Percentiles rank a stretch among this genome's conserved stretches.
These are phyloP conservation scores for Ahaetulla prasina DNA, from an alignment of 2,113 vertebrate species.

Conservation along the genomic window DNA sequence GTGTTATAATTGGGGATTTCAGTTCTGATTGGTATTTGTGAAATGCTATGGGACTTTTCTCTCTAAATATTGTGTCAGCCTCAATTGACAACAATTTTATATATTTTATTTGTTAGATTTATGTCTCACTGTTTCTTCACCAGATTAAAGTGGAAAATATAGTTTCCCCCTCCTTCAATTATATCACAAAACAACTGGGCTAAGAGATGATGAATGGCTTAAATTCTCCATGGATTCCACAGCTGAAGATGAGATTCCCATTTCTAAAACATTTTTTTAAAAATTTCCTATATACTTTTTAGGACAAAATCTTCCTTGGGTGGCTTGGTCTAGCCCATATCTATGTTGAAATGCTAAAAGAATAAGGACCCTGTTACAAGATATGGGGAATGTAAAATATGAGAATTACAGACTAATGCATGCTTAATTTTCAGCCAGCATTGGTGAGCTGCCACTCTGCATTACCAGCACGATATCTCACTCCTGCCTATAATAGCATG, in stretches of 20 bases:
- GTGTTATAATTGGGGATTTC: background rate
- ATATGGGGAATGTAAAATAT: slow-evolving; percentile 73
- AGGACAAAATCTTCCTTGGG: background rate
- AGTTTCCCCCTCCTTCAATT: background rate
- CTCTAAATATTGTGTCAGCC: background rate
- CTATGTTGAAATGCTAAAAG: slow-evolving; percentile 66
- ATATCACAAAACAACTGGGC: background rate
- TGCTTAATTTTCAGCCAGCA: slow-evolving; percentile 59
- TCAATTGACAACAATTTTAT: background rate
- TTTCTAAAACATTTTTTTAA: background rate
- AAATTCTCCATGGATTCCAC: background rate
- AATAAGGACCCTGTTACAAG: slow-evolving; percentile 65
- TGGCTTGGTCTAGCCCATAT: background rate
- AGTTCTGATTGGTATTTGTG: background rate
- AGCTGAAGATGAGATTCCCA: background rate
- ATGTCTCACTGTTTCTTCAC: background rate
- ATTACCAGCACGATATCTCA: slow-evolving; percentile 57
- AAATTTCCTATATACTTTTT: background rate
- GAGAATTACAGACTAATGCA: slow-evolving; percentile 70
- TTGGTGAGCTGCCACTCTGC: slow-evolving; percentile 71
- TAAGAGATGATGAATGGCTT: background rate
- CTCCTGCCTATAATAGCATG: slow-evolving; percentile 56
- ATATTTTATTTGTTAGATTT: background rate
- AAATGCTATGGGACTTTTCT: background rate
- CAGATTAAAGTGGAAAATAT: background rate